phyloP scores from a whole-genome alignment of 1,140 invertebrate species.

The Lanistes nyassanus region DNA sequence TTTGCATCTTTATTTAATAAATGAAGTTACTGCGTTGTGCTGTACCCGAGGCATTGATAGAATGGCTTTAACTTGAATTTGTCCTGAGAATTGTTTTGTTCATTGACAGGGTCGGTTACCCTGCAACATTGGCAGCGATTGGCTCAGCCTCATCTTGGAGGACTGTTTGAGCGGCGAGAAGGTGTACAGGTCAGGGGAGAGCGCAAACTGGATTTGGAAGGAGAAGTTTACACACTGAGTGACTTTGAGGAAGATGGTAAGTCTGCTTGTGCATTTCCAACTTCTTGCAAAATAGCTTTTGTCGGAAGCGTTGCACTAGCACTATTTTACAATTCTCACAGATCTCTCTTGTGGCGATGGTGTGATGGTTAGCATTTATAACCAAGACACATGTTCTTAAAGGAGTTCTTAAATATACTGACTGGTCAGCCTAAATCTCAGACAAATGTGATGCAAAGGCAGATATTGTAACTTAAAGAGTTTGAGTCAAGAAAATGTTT shows the following conservation, averaged over 20 bases:
- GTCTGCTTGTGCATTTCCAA: conserved; percentile 23
- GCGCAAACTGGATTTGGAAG: conserved; percentile 77
- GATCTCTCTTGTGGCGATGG: neutral
- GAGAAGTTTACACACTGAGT: conserved; percentile 81
- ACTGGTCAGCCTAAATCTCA: no score
- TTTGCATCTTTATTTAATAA: no score
- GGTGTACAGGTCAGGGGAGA: conserved; percentile 90
- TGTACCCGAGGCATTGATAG: neutral
- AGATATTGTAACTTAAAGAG: no score
- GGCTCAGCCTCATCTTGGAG: conserved; percentile 90
- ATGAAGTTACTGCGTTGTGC: neutral
- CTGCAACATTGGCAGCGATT: conserved; percentile 85
- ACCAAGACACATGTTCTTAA: no score
- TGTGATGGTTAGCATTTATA: no score
- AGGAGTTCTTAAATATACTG: no score
- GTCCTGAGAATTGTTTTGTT: neutral
- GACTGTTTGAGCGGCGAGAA: conserved; percentile 87
- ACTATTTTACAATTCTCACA: neutral
- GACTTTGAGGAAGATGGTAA: conserved; percentile 88
- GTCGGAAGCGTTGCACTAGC: neutral
- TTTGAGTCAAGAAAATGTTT: no score
- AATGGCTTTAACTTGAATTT: neutral
- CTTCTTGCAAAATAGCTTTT: neutral
- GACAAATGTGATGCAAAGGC: no score
- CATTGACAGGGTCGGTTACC: conserved; percentile 52